Percentiles rank a stretch among this genome's conserved stretches.
Evolutionary conservation across 2,797 vertebrate genomes (phyloP).

Genomic region (Enteromius thamalakanensis): DNA sequence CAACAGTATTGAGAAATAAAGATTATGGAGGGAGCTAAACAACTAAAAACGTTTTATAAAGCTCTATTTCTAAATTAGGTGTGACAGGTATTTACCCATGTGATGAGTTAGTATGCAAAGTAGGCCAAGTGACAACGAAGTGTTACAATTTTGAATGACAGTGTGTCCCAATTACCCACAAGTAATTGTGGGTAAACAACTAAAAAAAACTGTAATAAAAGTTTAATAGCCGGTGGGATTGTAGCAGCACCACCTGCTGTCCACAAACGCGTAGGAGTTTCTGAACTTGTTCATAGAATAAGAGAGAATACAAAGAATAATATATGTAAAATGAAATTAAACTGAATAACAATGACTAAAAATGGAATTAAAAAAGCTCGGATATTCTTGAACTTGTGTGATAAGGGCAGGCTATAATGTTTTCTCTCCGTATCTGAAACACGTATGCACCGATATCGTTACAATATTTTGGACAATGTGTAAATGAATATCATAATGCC

Average conservation of each 20-base stretch:
- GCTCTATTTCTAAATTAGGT: too few species aligned
- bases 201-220: background rate
- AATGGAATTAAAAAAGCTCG: background rate
- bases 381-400: background rate
- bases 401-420: background rate
- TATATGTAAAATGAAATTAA: background rate
- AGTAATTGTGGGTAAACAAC: too few species aligned
- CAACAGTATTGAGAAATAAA: too few species aligned
- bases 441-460: background rate
- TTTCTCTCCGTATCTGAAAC: background rate
- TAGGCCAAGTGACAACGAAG: too few species aligned
- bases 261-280: background rate
- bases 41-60: too few species aligned
- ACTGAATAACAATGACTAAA: background rate
- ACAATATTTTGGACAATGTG: background rate
- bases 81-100: too few species aligned
- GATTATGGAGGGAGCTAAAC: too few species aligned
- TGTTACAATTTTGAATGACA: too few species aligned
- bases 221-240: background rate
- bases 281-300: background rate
- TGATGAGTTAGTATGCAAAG: too few species aligned
- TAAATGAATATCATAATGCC: background rate
- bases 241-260: slow-evolving; percentile 38
- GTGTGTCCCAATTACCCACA: too few species aligned
- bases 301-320: background rate